Evolutionary conservation across 2,888 invertebrate genomes (phyloP), one percentile per base, ranked within the genome.

Genomic region (Drosophila birchii): DNA sequence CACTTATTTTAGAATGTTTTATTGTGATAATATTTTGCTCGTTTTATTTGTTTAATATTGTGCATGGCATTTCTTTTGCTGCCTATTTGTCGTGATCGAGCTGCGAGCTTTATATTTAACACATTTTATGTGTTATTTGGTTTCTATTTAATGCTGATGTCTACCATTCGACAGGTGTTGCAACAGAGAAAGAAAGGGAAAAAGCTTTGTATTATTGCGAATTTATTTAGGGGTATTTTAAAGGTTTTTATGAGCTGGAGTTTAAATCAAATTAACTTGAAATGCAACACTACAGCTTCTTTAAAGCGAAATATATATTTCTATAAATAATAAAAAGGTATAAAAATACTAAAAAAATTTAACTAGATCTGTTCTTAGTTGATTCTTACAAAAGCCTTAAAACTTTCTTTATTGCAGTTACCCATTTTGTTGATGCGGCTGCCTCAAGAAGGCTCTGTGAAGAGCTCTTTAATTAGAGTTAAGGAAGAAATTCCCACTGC

Each of bases 131-230:
- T 74, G 36, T 55, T 70, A 47, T 58, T 51, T 36, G 38, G 38
- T 58, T 77, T 72, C 54, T 72, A 72, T 67, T 75, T 78, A 57
- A 75, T 80, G 80, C 80, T 76, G 82, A 80, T 78, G 66, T 29
- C 66, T 66, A 71, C 76, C 76, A 29, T 71, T 76, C 66, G 76
- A 62, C 80, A 80, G 80, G 80, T 80, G 80, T 80, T 81, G 79
- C 82, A 71, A 78, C 76, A 70, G 60, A 78, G 78, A 62, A 64
- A 67, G 47, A 36, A 55, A 29, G 54, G 56, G 44, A 53, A 54
- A 57, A 53, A 38, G 3, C 62, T 23, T 5, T 14, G 7, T 26
- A 12, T 32, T 32, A 34, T 36, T 34, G 16, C n/a, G 32, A 20
- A 23, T 18, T 39, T 58, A 5, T 26, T 29, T 3, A 14, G 6